These are phyloP conservation scores for Umimayanthus kanabou DNA, from an alignment of 92 coral and sea anemone genomes.

Conservation along the genomic window DNA sequence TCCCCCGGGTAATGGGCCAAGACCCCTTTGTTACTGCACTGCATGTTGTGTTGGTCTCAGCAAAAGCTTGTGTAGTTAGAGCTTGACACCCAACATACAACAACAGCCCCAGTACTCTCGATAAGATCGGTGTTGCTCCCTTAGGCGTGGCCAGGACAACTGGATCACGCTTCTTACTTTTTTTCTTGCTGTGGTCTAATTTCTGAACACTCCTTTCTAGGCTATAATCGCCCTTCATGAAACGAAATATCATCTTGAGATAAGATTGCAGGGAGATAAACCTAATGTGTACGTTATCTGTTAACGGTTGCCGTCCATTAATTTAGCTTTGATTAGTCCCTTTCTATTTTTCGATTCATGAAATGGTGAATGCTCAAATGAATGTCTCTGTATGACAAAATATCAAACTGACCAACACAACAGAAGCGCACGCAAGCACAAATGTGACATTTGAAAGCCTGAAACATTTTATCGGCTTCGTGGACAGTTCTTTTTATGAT, in stretches of 20 bases:
- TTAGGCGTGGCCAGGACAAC: constrained; percentile 10
- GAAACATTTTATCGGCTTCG: background rate
- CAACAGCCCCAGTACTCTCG: constrained; percentile 3
- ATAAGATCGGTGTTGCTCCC: constrained; percentile 1
- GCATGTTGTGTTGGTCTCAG: constrained; percentile 6
- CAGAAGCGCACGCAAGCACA: background rate
- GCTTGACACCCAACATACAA: constrained; percentile 1
- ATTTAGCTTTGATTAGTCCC: background rate
- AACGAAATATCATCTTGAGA: constrained; percentile 23
- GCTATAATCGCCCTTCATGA: background rate
- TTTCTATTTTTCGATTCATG: background rate
- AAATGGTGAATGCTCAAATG: background rate
- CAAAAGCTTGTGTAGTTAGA: background rate
- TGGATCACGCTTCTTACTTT: background rate
- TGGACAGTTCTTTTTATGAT: background rate
- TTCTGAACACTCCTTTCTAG: background rate
- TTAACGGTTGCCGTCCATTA: constrained; percentile 20
- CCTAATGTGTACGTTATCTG: constrained; percentile 8
- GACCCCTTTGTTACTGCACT: background rate
- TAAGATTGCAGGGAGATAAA: constrained; percentile 21
- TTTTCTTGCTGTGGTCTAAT: constrained; percentile 1
- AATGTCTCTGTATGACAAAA: background rate
- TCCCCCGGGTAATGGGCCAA: background rate
- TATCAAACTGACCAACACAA: background rate
- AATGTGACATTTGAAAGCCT: background rate